These are phyloP conservation scores for Pentamera pediparva DNA, from an alignment of 53 echinoderm and acorn worm species.

Conservation along the genomic window DNA sequence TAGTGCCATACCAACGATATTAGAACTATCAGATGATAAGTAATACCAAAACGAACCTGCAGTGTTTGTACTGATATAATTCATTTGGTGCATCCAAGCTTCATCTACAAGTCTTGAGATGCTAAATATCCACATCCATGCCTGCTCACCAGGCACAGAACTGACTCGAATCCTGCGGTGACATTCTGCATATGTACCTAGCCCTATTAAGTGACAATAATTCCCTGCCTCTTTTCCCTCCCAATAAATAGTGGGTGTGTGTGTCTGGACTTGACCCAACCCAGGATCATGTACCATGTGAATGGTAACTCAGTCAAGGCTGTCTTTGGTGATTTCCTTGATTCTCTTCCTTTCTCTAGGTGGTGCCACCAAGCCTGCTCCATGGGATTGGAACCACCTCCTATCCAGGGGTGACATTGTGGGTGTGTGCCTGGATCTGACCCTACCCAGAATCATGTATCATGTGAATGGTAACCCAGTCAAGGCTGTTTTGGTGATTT, in stretches of 20 bases:
- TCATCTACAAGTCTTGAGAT: no score
- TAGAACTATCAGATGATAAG: conserved; percentile 59
- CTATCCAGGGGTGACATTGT: conserved; percentile 87
- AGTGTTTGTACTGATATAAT: no score
- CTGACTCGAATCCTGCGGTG: conserved; percentile 59
- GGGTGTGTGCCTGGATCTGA: conserved; percentile 88
- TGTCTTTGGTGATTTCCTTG: conserved; percentile 73
- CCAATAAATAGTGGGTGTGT: no score
- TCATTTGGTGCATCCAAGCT: no score
- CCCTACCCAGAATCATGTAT: conserved; percentile 84
- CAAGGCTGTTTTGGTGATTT: conserved; percentile 94
- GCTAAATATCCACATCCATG: no score
- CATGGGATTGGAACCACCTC: conserved; percentile 61
- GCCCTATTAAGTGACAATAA: no score
- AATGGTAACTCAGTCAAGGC: conserved; percentile 96
- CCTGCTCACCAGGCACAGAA: conserved; percentile 62
- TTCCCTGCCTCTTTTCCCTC: no score
- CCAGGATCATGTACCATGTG: conserved; percentile 94
- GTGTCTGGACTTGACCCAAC: conserved; percentile 85
- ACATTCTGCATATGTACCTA: no score
- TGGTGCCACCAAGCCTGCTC: conserved; percentile 70
- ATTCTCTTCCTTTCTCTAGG: conserved; percentile 34
- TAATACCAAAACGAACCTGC: no score
- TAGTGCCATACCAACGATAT: no score
- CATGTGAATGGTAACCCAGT: conserved; percentile 97